Conservation (phyloP, 2,113 vertebrate genomes). For the Nycticebus coucang region DNA sequence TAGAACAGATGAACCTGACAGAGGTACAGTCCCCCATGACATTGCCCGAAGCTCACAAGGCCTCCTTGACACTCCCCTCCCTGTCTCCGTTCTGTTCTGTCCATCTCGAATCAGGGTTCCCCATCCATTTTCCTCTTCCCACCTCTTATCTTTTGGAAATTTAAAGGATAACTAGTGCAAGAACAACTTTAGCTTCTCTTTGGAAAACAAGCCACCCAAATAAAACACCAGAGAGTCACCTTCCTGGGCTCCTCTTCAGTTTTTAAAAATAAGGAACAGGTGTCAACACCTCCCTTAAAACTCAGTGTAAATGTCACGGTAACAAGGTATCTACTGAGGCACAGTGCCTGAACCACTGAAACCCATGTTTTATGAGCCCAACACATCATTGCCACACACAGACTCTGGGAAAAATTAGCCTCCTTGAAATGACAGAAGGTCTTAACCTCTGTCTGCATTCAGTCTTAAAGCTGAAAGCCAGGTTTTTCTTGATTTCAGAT, state of each 20-base stretch:
- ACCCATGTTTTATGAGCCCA: not conserved
- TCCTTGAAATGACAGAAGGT: too few species aligned
- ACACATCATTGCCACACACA: fast-evolving
- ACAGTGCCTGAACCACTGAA: not conserved
- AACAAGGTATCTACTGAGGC: not conserved
- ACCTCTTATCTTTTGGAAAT: not conserved
- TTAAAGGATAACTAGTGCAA: not conserved
- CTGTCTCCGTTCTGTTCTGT: not conserved
- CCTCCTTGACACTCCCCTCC: not conserved
- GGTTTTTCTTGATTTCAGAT: fast-evolving
- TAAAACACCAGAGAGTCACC: not conserved
- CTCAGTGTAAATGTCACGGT: not conserved
- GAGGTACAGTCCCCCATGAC: not conserved
- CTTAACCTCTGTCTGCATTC: not conserved
- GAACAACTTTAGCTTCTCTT: not conserved
- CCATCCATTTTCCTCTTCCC: not conserved
- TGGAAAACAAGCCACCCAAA: constrained; percentile 2
- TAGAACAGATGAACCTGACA: not conserved
- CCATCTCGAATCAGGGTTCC: not conserved
- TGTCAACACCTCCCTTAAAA: not conserved
- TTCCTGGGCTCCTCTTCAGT: not conserved
- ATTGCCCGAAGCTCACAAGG: not conserved
- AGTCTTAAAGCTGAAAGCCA: not conserved
- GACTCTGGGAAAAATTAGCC: not conserved
- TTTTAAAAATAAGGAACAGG: not conserved